These are phyloP conservation scores for Pollimyrus isidori DNA, from an alignment of 2,113 vertebrate species.

Conservation along the genomic window DNA sequence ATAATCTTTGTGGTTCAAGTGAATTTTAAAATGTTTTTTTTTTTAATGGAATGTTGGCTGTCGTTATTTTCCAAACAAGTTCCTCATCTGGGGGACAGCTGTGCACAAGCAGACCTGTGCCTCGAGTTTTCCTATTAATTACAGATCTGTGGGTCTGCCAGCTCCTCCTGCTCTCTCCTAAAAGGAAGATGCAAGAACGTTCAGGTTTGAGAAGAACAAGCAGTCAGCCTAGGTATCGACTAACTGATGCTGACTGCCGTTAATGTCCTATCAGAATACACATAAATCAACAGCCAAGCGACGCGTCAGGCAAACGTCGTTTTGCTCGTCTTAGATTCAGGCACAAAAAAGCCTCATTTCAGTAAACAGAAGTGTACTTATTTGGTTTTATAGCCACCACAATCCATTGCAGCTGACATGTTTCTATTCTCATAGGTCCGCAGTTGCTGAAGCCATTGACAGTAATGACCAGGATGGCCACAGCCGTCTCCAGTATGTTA, in stretches of 20 bases:
- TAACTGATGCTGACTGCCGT: neutral
- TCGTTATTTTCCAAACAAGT: neutral
- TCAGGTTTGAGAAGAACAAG: neutral
- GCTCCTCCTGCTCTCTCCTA: neutral
- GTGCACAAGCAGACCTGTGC: neutral
- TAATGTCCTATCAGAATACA: neutral
- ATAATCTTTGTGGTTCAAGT: neutral
- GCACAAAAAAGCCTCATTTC: neutral
- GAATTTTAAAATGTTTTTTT: neutral
- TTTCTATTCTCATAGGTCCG: neutral
- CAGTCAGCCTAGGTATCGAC: neutral
- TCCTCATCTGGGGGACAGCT: slow-evolving; percentile 5
- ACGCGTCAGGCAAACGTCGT: neutral
- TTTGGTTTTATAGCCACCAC: neutral
- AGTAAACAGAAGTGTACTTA: neutral
- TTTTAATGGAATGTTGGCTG: neutral
- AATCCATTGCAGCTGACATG: neutral
- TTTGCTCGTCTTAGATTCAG: neutral
- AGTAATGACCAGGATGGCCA: neutral
- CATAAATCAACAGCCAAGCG: neutral
- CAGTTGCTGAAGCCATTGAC: neutral
- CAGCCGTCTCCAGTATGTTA: neutral
- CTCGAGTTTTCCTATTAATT: neutral
- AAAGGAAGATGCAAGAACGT: neutral
- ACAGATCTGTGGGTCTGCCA: neutral